These are phyloP conservation scores for Agelaius phoeniceus DNA, from an alignment of 2,113 vertebrate species.

Conservation along the genomic window DNA sequence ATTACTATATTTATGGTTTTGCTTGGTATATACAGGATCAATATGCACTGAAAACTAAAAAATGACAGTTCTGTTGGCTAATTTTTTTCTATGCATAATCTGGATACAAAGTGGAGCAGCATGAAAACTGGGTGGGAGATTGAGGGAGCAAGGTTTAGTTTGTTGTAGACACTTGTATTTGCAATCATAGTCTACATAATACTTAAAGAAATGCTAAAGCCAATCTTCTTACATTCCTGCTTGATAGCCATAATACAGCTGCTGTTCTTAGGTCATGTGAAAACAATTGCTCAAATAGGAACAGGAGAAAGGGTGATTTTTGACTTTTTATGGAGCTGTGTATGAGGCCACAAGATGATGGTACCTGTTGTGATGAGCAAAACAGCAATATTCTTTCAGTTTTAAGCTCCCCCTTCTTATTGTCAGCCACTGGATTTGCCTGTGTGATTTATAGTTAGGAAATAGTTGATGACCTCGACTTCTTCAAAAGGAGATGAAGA, in stretches of 20 bases:
- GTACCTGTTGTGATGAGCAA: neutral
- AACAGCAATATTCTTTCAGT: neutral
- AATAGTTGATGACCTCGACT: neutral
- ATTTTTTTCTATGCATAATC: neutral
- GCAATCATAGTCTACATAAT: neutral
- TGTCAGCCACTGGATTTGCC: neutral
- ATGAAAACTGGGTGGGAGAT: neutral
- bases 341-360: neutral
- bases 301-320: neutral
- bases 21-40: neutral
- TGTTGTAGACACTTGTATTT: neutral
- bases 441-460: neutral
- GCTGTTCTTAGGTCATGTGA: neutral
- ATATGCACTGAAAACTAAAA: neutral
- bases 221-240: neutral
- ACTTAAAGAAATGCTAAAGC: neutral
- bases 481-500: neutral
- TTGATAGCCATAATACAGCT: neutral
- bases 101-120: neutral
- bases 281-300: neutral
- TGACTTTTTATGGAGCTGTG: neutral
- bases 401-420: neutral
- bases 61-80: neutral
- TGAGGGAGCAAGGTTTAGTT: neutral
- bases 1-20: neutral